Conservation (phyloP, 2,113 vertebrate genomes). For the Phainopepla nitens region DNA sequence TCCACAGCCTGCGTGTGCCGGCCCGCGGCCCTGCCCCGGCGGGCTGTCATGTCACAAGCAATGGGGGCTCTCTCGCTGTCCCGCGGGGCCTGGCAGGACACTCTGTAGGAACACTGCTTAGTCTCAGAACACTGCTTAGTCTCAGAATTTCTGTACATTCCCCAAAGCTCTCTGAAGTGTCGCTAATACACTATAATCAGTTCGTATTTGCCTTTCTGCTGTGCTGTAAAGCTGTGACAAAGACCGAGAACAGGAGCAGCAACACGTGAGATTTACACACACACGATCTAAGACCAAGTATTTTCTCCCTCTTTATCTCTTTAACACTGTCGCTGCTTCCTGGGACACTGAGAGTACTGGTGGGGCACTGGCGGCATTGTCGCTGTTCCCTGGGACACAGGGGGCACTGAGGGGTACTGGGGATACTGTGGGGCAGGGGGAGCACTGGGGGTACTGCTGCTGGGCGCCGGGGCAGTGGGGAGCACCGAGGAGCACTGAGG, state of each 20-base stretch:
- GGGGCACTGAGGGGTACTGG: too few relatives aligned
- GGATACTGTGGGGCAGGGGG: too few relatives aligned
- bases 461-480: background rate
- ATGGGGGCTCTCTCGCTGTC: too few relatives aligned
- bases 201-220: background rate
- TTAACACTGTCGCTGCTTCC: background rate
- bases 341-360: too few relatives aligned
- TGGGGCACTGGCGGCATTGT: background rate
- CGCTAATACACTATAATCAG: background rate
- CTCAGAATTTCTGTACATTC: background rate
- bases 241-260: background rate
- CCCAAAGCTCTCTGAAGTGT: background rate
- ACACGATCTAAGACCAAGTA: background rate
- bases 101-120: too few relatives aligned
- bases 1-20: accelerated
- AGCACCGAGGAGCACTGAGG: too few relatives aligned
- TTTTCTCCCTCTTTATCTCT: background rate
- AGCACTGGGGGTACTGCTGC: too few relatives aligned
- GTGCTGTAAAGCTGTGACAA: background rate
- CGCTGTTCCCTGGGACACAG: too few relatives aligned
- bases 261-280: background rate
- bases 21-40: accelerated
- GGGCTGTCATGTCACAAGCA: accelerated
- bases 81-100: background rate
- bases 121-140: background rate